A percentile compares a stretch with the other conserved stretches of the same genome.
Evolutionary conservation across 2,888 invertebrate species (phyloP).

Genomic region (Neoascia interrupta): DNA sequence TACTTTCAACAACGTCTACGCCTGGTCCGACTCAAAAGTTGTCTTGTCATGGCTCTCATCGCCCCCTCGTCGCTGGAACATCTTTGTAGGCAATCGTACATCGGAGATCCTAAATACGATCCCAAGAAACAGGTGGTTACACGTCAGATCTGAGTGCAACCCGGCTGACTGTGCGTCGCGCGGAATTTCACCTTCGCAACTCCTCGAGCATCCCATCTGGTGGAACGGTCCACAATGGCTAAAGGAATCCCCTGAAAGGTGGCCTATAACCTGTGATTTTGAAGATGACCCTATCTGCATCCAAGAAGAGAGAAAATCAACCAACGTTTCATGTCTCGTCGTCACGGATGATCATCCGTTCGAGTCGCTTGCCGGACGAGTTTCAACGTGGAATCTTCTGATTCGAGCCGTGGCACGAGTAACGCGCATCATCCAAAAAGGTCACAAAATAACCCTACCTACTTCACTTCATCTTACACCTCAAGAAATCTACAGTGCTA

Average conservation of each 20-base stretch:
- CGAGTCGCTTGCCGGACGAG: neutral
- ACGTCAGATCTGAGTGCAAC: constrained; percentile 57
- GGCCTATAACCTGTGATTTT: neutral
- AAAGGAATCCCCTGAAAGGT: neutral
- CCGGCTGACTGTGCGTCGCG: constrained; percentile 69
- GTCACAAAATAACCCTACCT: neutral
- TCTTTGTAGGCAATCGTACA: constrained; percentile 56
- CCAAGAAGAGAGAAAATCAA: neutral
- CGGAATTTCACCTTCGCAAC: constrained; percentile 47
- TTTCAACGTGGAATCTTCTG: neutral
- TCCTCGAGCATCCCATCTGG: constrained; percentile 44
- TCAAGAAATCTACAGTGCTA: neutral
- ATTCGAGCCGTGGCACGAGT: neutral
- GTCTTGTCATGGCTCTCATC: constrained; percentile 72
- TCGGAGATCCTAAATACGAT: constrained; percentile 49
- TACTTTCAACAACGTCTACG: constrained; percentile 20
- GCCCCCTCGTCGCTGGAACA: constrained; percentile 53
- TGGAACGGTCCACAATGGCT: constrained; percentile 59
- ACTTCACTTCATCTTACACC: neutral
- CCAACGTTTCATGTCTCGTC: too few species aligned
- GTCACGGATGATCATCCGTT: neutral
- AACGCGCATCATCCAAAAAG: neutral
- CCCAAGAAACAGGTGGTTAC: constrained; percentile 53
- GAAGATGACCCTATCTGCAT: neutral
- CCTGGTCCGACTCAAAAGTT: constrained; percentile 72